Evolutionary conservation across 2,888 invertebrate genomes (phyloP).

Genomic region (Orthosia gothica): DNA sequence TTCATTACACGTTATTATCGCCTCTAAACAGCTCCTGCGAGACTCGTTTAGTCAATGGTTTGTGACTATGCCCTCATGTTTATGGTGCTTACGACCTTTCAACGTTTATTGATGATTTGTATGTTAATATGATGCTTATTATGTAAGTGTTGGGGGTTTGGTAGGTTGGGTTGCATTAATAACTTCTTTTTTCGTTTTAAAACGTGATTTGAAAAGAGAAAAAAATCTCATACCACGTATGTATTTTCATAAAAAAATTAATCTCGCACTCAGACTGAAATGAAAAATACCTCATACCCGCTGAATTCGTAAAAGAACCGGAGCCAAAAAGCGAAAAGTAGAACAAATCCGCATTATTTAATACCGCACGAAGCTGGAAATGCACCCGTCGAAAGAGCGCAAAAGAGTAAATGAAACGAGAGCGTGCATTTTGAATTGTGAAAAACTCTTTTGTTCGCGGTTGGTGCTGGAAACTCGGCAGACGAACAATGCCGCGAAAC

Average conservation of each 20-base stretch:
- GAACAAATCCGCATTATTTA: slow-evolving; percentile 88
- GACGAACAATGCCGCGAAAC: slow-evolving; percentile 88
- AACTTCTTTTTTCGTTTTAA: neutral
- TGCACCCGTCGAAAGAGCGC: slow-evolving; percentile 88
- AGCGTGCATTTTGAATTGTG: slow-evolving; percentile 90
- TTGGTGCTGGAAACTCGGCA: slow-evolving; percentile 84
- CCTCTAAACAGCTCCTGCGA: slow-evolving; percentile 84
- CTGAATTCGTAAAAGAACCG: slow-evolving; percentile 74
- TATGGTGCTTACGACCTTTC: slow-evolving; percentile 59
- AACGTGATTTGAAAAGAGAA: neutral
- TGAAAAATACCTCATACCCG: slow-evolving; percentile 71
- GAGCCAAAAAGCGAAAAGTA: slow-evolving; percentile 82
- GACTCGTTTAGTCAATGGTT: slow-evolving; percentile 84
- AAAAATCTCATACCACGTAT: slow-evolving; percentile 23
- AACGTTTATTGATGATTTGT: slow-evolving; percentile 52
- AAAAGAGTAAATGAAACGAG: slow-evolving; percentile 91
- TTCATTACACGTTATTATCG: slow-evolving; percentile 90
- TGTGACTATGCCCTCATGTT: slow-evolving; percentile 68
- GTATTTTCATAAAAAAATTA: slow-evolving; percentile 51
- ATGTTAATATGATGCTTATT: slow-evolving; percentile 14
- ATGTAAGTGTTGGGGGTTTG: neutral
- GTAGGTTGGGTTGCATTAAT: neutral
- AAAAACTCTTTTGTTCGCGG: slow-evolving; percentile 90
- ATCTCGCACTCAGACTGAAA: slow-evolving; percentile 65
- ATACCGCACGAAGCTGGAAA: slow-evolving; percentile 88